Evolutionary conservation across 2,888 invertebrate genomes (phyloP), one percentile per base, ranked within the genome.

Genomic region (Tipula unca): DNA sequence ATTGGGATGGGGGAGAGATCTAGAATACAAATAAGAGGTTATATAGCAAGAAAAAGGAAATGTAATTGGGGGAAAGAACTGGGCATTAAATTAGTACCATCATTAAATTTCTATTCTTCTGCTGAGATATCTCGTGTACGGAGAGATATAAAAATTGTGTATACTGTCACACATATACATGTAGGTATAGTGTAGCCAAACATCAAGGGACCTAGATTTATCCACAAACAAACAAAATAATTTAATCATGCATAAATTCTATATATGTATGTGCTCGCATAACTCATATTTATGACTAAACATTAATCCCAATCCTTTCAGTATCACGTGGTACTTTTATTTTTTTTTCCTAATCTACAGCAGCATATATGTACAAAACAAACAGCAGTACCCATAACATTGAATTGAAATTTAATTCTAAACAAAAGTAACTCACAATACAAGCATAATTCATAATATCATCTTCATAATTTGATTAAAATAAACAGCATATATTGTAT

Each of bases 381-480:
- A 48, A 17, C 48, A 25, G 69, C 10, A 48, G 13, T 1, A 69
- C 69, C 3, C 14, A 17, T 48, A 69, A 69, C 69, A 69, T 69
- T 69, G 69, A 69, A 69, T 69, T 69, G 69, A 69, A 69, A 69
- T 69, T 69, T 69, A 69, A 69, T 69, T 69, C 69, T 20, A 69
- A 69, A 25, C 69, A 69, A 25, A 25, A 69, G 69, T 25, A 69
- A 69, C 69, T 69, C 69, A 69, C 69, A 69, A 69, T 69, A 69
- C 25, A 69, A 69, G 25, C 69, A 69, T 69, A 69, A 69, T 69
- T 69, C 69, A 69, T 69, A 69, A 69, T 69, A 69, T 69, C 69
- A 69, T 69, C 69, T 20, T 69, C 69, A 69, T 69, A 69, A 69
- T 69, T 69, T 69, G 69, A 69, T 69, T 69, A 69, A 69, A 69